phyloP scores from a whole-genome alignment of 1,140 invertebrate genomes.

The Propsilocerus akamusi region DNA sequence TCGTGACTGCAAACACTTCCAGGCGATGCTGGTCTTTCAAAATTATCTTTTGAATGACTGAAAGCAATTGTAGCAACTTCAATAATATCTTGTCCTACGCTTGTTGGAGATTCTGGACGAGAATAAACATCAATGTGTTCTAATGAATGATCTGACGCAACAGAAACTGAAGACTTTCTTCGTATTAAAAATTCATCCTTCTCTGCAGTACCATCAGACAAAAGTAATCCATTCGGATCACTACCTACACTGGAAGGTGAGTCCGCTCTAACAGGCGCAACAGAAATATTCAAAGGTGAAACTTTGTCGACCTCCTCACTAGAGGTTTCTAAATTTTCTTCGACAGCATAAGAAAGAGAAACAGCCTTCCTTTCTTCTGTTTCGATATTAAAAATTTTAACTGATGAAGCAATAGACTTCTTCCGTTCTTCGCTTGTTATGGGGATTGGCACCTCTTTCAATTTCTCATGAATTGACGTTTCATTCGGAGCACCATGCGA shows the following conservation, averaged over 20 bases:
- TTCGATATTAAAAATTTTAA: background rate
- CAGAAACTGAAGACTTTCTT: background rate
- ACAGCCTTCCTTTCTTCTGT: conserved; percentile 7
- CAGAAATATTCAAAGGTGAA: conserved; percentile 4
- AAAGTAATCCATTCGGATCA: too few relatives aligned
- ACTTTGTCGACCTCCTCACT: too few relatives aligned
- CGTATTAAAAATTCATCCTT: background rate
- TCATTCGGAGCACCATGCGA: conserved; percentile 7
- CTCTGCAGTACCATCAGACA: background rate
- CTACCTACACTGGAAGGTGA: background rate
- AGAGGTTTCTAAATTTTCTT: too few relatives aligned
- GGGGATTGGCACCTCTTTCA: background rate
- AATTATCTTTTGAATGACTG: too few relatives aligned
- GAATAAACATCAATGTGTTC: too few relatives aligned
- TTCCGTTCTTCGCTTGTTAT: conserved; percentile 4
- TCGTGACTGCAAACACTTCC: background rate
- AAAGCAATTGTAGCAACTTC: too few relatives aligned
- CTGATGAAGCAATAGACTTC: background rate
- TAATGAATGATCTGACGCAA: too few relatives aligned
- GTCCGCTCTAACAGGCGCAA: background rate
- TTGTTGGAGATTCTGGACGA: too few relatives aligned
- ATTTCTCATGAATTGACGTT: background rate
- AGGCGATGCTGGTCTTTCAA: background rate
- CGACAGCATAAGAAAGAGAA: too few relatives aligned
- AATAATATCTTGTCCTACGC: too few relatives aligned